phyloP scores from a whole-genome alignment of 2,797 vertebrate species.

The Lagorchestes hirsutus region DNA sequence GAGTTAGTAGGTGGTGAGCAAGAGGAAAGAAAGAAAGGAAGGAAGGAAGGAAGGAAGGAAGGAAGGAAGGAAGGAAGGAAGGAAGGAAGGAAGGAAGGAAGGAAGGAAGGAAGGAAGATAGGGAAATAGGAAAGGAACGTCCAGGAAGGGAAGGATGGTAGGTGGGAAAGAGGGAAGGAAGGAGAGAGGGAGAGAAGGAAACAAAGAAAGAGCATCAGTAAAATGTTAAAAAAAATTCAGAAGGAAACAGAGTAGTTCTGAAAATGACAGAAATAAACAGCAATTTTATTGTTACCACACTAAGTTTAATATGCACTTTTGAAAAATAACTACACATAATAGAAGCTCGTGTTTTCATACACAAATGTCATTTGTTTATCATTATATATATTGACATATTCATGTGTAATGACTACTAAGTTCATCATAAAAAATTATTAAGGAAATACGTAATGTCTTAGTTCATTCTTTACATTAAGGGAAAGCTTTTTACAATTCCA shows the following conservation, averaged over 20 bases:
- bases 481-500: neutral
- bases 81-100: no score
- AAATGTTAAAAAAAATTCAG: neutral
- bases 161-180: no score
- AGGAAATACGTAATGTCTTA: neutral
- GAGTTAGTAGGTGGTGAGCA: no score
- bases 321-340: neutral
- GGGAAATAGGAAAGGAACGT: no score
- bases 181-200: no score
- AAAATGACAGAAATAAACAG: neutral
- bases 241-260: neutral
- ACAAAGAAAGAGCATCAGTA: neutral
- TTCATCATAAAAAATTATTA: neutral
- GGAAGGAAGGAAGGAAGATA: no score
- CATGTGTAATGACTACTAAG: neutral
- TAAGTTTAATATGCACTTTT: neutral
- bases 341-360: neutral
- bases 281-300: neutral
- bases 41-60: no score
- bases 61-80: no score
- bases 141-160: no score
- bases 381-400: neutral
- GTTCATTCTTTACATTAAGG: neutral
- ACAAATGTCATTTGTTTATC: neutral
- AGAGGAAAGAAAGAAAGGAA: no score